Base-by-base conservation (phyloP, 2,797 vertebrate genomes). In the Thunnus albacares region DNA sequence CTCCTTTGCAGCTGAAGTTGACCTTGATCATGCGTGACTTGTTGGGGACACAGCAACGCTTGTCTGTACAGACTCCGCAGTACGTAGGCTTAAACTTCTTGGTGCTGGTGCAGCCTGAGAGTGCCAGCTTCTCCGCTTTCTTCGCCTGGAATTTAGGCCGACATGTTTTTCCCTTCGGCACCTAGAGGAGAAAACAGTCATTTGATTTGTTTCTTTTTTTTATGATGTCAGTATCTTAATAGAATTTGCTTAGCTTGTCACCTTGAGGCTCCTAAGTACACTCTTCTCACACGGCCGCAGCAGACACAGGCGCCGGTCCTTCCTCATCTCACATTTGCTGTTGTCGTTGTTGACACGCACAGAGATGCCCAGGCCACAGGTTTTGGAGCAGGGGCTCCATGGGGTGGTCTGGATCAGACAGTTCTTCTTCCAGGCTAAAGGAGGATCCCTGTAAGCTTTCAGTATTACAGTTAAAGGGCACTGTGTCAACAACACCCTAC, bases 361-460 rank as follows among this genome's bases (percentile, higher is more conserved):
- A 12, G 98, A 99, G 86, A 99, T 97, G 58, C 98, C 98, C 60
- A 98, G 94, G 61, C 96, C 97, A 5, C 98, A 99, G 83, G 96
- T 97, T 85, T 92, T 96, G 33, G 98, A 98, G 82, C 98, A 99
- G 43, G 97, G 94, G 38, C 97, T 97, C 98, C 98, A 99, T 55
- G 95, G 96, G 0, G 97, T 98, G 67, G 95, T 97, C 94, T 99
- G 98, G 56, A 98, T 90, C 67, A 98, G 91, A 85, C 98, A 99
- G 86, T 97, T 97, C 85, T 95, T 97, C 96, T 97, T 98, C 97
- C 97, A 96, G 93, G 95, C 96, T 90, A 98, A 95, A 47, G 97
- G 97, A 90, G 96, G 95, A 93, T 94, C 96, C 96, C 96, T 98
- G 94, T 97, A 99, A 96, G 95, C 98, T 99, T 95, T 94, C 95